phyloP scores from a whole-genome alignment of 2,113 vertebrate species.

The Mus pahari region DNA sequence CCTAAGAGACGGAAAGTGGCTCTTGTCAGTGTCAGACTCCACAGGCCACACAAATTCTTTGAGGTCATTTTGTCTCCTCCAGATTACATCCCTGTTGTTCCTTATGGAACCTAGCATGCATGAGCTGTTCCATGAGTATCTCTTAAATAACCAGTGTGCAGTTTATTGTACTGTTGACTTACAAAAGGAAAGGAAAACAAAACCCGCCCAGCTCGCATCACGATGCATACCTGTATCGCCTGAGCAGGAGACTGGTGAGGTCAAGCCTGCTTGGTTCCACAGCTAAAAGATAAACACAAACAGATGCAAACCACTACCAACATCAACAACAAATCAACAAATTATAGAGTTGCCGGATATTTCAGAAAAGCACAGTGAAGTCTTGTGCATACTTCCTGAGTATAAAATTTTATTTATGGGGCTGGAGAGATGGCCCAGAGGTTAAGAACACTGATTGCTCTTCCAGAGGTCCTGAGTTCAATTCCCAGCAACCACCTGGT shows the following conservation, averaged over 20 bases:
- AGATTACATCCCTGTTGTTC: neutral
- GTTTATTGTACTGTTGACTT: neutral
- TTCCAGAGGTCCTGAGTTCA: too few relatives aligned
- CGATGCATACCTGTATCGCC: too few relatives aligned
- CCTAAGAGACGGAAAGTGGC: neutral
- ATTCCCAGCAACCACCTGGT: too few relatives aligned
- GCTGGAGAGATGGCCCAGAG: too few relatives aligned
- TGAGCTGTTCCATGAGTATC: neutral
- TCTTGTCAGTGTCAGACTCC: neutral
- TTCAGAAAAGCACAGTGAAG: neutral
- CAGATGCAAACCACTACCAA: neutral
- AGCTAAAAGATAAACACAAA: neutral
- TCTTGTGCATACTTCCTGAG: neutral
- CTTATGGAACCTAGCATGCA: neutral
- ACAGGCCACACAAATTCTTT: neutral
- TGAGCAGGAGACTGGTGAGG: neutral
- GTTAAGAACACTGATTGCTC: too few relatives aligned
- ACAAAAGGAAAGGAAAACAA: neutral
- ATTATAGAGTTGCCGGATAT: neutral
- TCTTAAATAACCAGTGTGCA: neutral
- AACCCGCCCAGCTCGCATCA: neutral
- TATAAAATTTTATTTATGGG: neutral
- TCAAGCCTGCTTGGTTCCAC: neutral
- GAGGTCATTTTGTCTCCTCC: neutral
- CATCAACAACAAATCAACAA: neutral